Evolutionary conservation across 2,113 vertebrate genomes (phyloP), one percentile per base, ranked within the genome.

Genomic region (Platysteira castanea): DNA sequence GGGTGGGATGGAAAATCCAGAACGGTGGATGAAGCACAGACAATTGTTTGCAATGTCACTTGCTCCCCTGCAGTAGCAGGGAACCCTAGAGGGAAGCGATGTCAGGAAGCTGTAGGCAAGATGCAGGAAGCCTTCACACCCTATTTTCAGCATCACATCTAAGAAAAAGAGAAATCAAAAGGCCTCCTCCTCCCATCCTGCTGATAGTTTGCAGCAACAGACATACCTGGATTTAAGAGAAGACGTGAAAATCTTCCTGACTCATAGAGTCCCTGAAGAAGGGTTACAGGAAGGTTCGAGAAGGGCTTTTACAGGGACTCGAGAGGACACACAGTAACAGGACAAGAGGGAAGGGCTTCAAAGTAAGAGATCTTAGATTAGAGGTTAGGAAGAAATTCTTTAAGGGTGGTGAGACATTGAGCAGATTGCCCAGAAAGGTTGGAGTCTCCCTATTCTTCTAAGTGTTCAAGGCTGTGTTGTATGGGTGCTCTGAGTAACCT

Each of bases 171-270:
- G 22, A 54, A 60, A 75, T 24, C 20, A 71, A 73, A 78, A 52
- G 20, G 7, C 6, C 13, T 13, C 14, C 11, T 35, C 2, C 21
- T 39, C 13, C 8, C 7, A 70, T 2, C 6, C 7, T 0, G 0
- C 5, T 63, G 42, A 30, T 37, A 8, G 3, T 24, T 76, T 26
- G 17, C 39, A 76, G 18, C n/a, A 79, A 26, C 17, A 75, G n/a
- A 22, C n/a, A 22, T 7, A 47, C 12, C n/a, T 49, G 18, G 15
- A 64, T 64, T 64, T 68, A 71, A 67, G 18, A 68, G 49, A 76
- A 46, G 8, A 47, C 7, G 33, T 26, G 7, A 39, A 77, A 57
- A 30, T 52, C 27, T 52, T 74, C 33, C 44, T 59, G 19, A n/a
- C 4, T 5, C 11, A 13, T 7, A 13, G 11, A 50, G 11, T 44